These are phyloP conservation scores for Alcis repandata DNA, from an alignment of 2,888 invertebrate genomes.

Conservation along the genomic window DNA sequence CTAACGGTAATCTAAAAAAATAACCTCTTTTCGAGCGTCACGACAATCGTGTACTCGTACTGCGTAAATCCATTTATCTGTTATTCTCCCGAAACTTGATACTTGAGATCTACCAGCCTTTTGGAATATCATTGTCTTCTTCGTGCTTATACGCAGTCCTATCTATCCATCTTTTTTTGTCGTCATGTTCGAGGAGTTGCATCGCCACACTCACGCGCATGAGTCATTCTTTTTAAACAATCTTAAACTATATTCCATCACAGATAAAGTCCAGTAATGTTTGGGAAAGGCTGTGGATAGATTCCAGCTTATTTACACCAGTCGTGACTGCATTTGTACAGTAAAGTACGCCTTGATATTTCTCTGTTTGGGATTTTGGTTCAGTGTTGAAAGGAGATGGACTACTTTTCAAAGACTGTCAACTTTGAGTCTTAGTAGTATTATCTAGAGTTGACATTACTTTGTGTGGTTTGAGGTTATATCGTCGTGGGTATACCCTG, in stretches of 20 bases:
- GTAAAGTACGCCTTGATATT: conserved; percentile 68
- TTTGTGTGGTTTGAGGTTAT: conserved; percentile 38
- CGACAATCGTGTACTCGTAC: conserved; percentile 47
- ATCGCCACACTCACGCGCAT: conserved; percentile 76
- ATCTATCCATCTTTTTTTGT: conserved; percentile 19
- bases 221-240: conserved; percentile 49
- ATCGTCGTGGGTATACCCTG: conserved; percentile 60
- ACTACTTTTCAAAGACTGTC: conserved; percentile 48
- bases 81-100: conserved; percentile 44
- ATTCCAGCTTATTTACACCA: conserved; percentile 79
- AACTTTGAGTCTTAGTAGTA: conserved; percentile 42
- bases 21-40: conserved; percentile 37
- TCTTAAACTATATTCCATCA: conserved; percentile 50
- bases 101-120: conserved; percentile 38
- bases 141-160: conserved; percentile 39
- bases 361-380: conserved; percentile 68
- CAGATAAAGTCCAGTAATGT: conserved; percentile 53
- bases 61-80: conserved; percentile 48
- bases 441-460: conserved; percentile 43
- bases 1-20: conserved; percentile 42
- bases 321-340: conserved; percentile 77
- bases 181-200: conserved; percentile 54
- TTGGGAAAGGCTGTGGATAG: conserved; percentile 53
- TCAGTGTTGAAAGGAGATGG: conserved; percentile 76
- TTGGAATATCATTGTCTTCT: conserved; percentile 55